Conservation (phyloP, 2,113 vertebrate genomes). For the chimpanzee (Pan troglodytes) region DNA sequence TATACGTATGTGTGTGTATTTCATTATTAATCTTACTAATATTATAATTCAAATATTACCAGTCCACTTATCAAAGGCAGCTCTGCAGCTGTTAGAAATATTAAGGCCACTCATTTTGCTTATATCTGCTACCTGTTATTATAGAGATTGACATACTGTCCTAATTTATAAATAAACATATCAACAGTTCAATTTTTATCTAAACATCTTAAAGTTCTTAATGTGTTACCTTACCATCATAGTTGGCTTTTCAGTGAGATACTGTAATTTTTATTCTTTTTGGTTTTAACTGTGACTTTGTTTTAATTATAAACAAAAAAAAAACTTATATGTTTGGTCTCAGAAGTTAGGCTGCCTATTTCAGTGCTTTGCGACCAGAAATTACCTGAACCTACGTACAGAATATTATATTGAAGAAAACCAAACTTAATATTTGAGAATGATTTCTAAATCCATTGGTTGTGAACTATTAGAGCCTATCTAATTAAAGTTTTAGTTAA, state of each 20-base stretch:
- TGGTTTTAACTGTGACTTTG: background rate
- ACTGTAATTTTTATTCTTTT: background rate
- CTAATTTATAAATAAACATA: background rate
- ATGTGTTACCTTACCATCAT: background rate
- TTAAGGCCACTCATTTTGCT: background rate
- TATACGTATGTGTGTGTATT: background rate
- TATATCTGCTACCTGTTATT: background rate
- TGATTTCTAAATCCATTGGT: background rate
- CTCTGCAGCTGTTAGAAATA: background rate
- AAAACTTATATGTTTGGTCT: background rate
- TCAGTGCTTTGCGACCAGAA: background rate
- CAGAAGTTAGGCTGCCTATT: background rate
- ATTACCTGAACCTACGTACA: background rate
- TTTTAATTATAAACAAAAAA: background rate
- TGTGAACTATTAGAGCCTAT: conserved; percentile 49
- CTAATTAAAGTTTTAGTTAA: conserved; percentile 58
- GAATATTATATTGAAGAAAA: conserved; percentile 3
- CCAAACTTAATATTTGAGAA: background rate
- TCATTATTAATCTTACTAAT: background rate
- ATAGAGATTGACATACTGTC: background rate
- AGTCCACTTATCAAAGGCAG: background rate
- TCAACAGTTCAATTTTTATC: background rate
- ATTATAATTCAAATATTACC: background rate
- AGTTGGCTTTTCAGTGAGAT: background rate
- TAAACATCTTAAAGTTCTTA: background rate